These are phyloP conservation scores for Danionella dracula DNA, from an alignment of 2,797 vertebrate genomes.

Conservation along the genomic window DNA sequence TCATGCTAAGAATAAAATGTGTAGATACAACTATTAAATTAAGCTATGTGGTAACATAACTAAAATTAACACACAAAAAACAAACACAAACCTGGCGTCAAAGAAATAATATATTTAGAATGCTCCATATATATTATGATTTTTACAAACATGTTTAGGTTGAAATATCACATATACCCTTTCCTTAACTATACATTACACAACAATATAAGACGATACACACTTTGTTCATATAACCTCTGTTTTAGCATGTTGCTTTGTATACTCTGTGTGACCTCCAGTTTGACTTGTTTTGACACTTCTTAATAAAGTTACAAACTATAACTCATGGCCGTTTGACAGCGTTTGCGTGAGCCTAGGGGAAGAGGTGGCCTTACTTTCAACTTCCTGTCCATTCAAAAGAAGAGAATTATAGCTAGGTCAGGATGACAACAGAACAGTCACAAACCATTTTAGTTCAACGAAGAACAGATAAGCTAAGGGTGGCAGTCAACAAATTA, in stretches of 20 bases:
- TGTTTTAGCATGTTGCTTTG: background rate
- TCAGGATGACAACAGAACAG: slow-evolving; percentile 44
- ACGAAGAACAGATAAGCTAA: background rate
- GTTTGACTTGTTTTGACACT: slow-evolving; percentile 39
- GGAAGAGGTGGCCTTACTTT: slow-evolving; percentile 40
- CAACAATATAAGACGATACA: no score
- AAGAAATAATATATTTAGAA: no score
- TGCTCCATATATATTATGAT: no score
- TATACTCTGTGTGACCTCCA: background rate
- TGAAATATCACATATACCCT: no score
- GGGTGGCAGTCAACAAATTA: background rate
- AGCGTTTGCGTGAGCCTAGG: slow-evolving; percentile 21
- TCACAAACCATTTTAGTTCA: slow-evolving; percentile 23
- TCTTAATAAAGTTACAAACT: slow-evolving; percentile 25
- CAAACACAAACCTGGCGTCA: no score
- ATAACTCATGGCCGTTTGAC: slow-evolving; percentile 42
- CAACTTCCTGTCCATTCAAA: slow-evolving; percentile 50
- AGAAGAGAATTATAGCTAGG: slow-evolving; percentile 41
- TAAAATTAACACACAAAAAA: no score
- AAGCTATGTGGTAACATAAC: no score
- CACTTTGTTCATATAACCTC: background rate
- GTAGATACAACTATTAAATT: no score
- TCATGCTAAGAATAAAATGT: no score
- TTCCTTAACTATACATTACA: no score
- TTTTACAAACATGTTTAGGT: no score